Conservation (phyloP, 2,888 invertebrate species). For the Eupithecia abbreviata region DNA sequence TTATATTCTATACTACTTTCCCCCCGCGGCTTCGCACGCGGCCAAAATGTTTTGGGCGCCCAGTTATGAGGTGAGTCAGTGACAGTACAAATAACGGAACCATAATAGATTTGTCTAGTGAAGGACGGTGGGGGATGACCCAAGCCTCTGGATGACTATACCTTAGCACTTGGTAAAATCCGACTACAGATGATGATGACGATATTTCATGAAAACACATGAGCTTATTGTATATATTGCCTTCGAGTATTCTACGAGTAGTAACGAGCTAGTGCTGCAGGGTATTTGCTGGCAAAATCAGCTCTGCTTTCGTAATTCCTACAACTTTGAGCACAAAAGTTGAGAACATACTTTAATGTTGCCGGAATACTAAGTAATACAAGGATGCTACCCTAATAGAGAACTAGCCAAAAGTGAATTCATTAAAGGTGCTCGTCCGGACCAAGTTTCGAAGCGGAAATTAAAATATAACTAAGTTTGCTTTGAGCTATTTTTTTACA, state of each 20-base stretch:
- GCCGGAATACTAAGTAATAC: conserved; percentile 28
- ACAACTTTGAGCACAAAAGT: conserved; percentile 33
- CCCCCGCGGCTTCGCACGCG: too few relatives aligned
- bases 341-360: conserved; percentile 28
- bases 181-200: background rate
- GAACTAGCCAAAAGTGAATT: conserved; percentile 43
- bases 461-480: conserved; percentile 40
- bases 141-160: background rate
- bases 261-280: background rate
- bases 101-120: background rate
- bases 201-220: background rate
- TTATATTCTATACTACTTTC: too few relatives aligned
- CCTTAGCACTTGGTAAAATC: background rate
- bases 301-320: conserved; percentile 2
- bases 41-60: background rate
- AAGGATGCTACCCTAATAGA: conserved; percentile 34
- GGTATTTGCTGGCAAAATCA: conserved; percentile 8
- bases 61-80: background rate
- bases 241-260: background rate
- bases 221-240: background rate
- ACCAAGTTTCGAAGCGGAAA: conserved; percentile 40
- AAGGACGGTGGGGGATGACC: background rate
- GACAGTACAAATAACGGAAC: background rate
- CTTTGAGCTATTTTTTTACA: conserved; percentile 19
- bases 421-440: conserved; percentile 33